Evolutionary conservation across 2,888 invertebrate species (phyloP).

Genomic region (Volucella bombylans): DNA sequence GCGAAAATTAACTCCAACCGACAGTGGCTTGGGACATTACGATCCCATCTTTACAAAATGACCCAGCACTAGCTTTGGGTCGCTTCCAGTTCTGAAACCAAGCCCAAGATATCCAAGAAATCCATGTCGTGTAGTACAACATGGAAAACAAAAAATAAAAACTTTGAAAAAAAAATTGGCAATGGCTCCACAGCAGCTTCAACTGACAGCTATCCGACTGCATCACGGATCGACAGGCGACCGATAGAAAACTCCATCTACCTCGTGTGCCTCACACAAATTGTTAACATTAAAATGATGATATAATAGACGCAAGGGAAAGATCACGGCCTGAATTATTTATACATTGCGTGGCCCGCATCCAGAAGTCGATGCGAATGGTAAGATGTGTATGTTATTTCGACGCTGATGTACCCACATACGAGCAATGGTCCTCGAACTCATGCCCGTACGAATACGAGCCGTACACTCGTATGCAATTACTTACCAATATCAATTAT

Average conservation of each 20-base stretch:
- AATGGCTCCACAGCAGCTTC: conserved; percentile 31
- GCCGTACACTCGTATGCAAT: conserved; percentile 58
- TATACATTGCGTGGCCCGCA: conserved; percentile 54
- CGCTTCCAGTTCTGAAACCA: background rate
- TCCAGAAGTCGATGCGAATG: background rate
- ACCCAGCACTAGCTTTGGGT: conserved; percentile 23
- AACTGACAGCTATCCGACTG: conserved; percentile 35
- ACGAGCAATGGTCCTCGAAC: too few species aligned
- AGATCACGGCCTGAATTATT: conserved; percentile 71
- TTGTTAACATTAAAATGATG: conserved; percentile 74
- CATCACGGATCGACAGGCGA: conserved; percentile 49
- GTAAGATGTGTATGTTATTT: conserved; percentile 23
- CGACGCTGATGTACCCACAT: background rate
- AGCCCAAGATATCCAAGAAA: background rate
- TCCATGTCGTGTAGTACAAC: conserved; percentile 11
- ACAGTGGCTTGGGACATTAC: conserved; percentile 54
- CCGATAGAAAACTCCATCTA: conserved; percentile 53
- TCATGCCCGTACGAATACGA: too few species aligned
- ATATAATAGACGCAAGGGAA: conserved; percentile 70
- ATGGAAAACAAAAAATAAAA: conserved; percentile 8
- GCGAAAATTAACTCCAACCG: conserved; percentile 51
- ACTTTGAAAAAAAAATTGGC: background rate
- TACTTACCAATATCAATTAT: conserved; percentile 74
- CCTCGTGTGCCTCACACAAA: conserved; percentile 64
- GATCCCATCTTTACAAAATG: conserved; percentile 58